Conservation (phyloP, 2,113 vertebrate genomes). For the Raphicerus campestris region DNA sequence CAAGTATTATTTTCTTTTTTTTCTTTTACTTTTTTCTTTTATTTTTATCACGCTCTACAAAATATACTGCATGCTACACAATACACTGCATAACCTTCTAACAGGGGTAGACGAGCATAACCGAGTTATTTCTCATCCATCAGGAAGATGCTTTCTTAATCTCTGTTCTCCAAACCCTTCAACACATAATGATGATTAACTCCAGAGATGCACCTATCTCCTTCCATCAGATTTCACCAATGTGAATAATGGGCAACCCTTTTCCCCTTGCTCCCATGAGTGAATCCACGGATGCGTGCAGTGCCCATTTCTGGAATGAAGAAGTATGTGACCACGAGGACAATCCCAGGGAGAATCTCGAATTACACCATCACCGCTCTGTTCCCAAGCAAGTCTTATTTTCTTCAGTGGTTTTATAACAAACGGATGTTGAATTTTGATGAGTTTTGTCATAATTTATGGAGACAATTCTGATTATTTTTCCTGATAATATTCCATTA, state of each 20-base stretch:
- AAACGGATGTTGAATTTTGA: neutral
- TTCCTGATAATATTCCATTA: neutral
- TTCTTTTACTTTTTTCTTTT: neutral
- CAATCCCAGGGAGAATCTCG: conserved; percentile 87
- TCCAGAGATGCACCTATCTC: neutral
- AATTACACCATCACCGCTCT: conserved; percentile 84
- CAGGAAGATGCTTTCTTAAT: neutral
- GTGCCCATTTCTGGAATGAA: conserved; percentile 83
- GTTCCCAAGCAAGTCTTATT: conserved; percentile 8
- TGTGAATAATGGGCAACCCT: neutral
- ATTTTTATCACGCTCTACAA: neutral
- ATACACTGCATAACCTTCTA: neutral
- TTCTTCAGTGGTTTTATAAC: neutral
- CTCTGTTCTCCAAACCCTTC: neutral
- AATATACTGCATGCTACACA: neutral
- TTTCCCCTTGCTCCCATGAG: conserved; percentile 84
- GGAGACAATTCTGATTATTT: conserved; percentile 6
- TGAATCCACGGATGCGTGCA: conserved; percentile 76
- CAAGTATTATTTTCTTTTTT: neutral
- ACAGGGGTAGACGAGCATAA: neutral
- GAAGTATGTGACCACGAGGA: conserved; percentile 82
- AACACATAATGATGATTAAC: neutral
- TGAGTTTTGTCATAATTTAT: neutral
- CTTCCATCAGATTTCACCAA: neutral
- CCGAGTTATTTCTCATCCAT: neutral